Evolutionary conservation across 2,888 invertebrate species (phyloP), one percentile per base, ranked within the genome.

Genomic region (Hydraecia micacea): DNA sequence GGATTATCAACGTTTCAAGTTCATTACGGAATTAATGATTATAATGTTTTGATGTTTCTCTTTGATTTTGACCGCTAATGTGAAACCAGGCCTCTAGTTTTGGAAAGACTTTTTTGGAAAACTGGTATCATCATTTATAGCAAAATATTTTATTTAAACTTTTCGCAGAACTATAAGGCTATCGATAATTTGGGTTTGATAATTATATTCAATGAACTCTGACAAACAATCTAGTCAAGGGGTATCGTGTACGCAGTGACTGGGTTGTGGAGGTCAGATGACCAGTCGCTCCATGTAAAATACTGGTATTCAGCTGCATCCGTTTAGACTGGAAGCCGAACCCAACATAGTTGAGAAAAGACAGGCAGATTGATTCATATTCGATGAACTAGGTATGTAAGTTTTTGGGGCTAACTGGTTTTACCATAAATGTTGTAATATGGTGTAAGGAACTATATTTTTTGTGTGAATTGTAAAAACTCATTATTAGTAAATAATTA

Each of bases 31-130:
- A 75, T 60, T 71, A n/a, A n/a, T n/a, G 60, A 60, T 55, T 25
- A 46, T 63, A 62, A 71, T 62, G 60, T 39, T 70, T 67, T 66
- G 18, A 75, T 25, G 25, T 75, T 75, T 28, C 25, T 46, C 63
- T 80, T 65, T 80, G 75, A 85, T 75, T 60, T 71, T 80, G 65
- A 39, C 81, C 85, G 78, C 46, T 55, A 1, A 5, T 9, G 0
- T 13, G 25, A 72, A 80, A 65, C 13, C 28, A 13, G 42, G 52
- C 13, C 28, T 36, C 13, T 39, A 18, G 60, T 67, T 55, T 28
- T 15, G 18, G 6, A 36, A 67, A 42, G 0, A 52, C 7, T 42
- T 25, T 36, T 67, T 80, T 63, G 28, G 28, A 4, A 80, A 55
- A 65, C 63, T 67, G 7, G 60, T 70, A 11, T 1, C n/a, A 58